Evolutionary conservation across 2,888 invertebrate species (phyloP).

Genomic region (Eupithecia tripunctaria): DNA sequence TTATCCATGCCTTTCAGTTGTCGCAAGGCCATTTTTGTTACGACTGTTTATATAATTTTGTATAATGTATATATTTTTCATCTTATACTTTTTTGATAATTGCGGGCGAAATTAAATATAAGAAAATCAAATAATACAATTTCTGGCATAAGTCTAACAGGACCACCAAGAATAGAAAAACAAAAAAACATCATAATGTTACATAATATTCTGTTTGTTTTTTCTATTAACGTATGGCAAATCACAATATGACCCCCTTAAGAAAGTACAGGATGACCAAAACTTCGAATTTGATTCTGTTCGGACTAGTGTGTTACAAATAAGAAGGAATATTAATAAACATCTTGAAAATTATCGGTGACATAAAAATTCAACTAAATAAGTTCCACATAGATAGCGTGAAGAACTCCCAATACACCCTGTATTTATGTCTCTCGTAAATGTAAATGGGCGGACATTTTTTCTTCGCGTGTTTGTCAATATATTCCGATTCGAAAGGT

Average conservation of each 20-base stretch:
- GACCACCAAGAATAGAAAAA: too few species aligned
- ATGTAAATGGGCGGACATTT: conserved; percentile 56
- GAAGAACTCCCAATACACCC: conserved; percentile 1
- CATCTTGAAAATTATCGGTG: background rate
- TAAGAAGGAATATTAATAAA: background rate
- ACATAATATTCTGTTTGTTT: too few species aligned
- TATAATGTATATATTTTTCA: too few species aligned
- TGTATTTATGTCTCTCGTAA: conserved; percentile 52
- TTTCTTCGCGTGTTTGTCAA: conserved; percentile 36
- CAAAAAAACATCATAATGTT: too few species aligned
- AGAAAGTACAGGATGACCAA: background rate
- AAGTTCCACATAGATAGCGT: background rate
- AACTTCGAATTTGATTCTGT: background rate
- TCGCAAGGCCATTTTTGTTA: background rate
- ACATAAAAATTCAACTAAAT: background rate
- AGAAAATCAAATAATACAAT: background rate
- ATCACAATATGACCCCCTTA: background rate
- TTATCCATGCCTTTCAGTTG: background rate
- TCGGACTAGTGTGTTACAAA: background rate
- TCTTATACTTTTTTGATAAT: too few species aligned
- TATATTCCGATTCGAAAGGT: conserved; percentile 37
- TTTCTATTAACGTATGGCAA: too few species aligned
- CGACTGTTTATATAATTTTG: too few species aligned
- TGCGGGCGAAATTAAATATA: background rate
- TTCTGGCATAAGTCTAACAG: background rate